These are phyloP conservation scores for Sinonovacula constricta DNA, from an alignment of 1,140 invertebrate genomes.

Conservation along the genomic window DNA sequence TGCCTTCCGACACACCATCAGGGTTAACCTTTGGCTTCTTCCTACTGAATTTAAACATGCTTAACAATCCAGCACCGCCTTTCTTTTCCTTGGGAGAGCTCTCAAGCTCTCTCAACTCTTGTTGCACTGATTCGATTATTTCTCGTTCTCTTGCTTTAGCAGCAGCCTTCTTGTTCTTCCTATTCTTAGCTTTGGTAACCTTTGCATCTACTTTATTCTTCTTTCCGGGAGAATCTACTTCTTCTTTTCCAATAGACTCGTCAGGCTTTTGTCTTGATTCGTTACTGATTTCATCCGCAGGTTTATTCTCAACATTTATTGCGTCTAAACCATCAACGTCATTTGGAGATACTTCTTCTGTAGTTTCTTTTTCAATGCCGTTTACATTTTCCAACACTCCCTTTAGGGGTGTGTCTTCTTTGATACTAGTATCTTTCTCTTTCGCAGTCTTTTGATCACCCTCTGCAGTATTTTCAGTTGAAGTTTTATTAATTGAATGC, in stretches of 20 bases:
- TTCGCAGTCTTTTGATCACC: too few species aligned
- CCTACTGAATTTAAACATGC: slow-evolving; percentile 49
- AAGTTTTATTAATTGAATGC: neutral
- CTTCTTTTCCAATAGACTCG: neutral
- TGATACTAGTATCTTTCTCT: neutral
- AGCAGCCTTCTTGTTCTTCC: neutral
- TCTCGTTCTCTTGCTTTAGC: neutral
- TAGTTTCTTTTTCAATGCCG: neutral
- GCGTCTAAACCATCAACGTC: too few species aligned
- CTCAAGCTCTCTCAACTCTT: neutral
- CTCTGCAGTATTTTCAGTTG: neutral
- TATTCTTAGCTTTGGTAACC: neutral
- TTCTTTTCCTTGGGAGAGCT: slow-evolving; percentile 26
- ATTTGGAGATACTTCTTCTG: neutral
- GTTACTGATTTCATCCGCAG: neutral
- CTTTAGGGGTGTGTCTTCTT: neutral
- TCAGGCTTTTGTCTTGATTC: neutral
- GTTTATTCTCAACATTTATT: too few species aligned
- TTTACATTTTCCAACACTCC: neutral
- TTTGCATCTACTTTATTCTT: too few species aligned
- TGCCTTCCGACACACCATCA: slow-evolving; percentile 8
- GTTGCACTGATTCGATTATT: slow-evolving; percentile 21
- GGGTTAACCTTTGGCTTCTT: slow-evolving; percentile 11
- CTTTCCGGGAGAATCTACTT: neutral
- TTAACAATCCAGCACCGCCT: slow-evolving; percentile 2